These are phyloP conservation scores for Carpatolechia fugitivella DNA, from an alignment of 2,888 invertebrate species.

Conservation along the genomic window DNA sequence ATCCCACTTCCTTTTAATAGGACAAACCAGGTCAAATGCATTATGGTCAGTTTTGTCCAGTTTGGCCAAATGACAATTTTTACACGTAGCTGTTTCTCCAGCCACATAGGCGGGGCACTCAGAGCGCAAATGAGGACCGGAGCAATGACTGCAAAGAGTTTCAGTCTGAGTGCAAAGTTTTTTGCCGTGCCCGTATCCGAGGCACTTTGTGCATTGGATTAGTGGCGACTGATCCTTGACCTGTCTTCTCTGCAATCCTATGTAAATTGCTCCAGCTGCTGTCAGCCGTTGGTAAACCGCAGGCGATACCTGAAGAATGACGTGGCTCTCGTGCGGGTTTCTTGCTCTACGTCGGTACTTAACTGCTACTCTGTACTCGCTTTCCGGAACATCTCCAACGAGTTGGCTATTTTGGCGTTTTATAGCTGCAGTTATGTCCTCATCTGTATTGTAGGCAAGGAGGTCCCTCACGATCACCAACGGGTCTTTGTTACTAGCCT, in stretches of 20 bases:
- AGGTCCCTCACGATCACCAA: neutral
- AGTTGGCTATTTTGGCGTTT: neutral
- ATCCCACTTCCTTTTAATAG: neutral
- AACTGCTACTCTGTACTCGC: neutral
- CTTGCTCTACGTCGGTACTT: constrained; percentile 3
- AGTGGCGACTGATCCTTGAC: constrained; percentile 14
- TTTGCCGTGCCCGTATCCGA: neutral
- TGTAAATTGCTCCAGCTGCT: constrained; percentile 12
- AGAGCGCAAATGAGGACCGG: neutral
- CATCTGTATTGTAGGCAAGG: neutral
- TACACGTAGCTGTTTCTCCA: neutral
- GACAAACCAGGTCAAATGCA: neutral
- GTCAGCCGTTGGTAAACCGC: neutral
- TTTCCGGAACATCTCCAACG: neutral
- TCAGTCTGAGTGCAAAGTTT: neutral
- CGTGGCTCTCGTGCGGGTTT: constrained; percentile 5
- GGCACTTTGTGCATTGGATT: too few relatives aligned
- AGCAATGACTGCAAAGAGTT: constrained; percentile 4
- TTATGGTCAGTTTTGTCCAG: neutral
- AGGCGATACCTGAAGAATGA: neutral
- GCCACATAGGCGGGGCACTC: neutral
- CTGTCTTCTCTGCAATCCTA: constrained; percentile 16
- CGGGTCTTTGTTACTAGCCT: neutral
- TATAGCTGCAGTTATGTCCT: neutral
- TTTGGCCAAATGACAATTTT: neutral